Base-by-base conservation (phyloP, 1,140 invertebrate species). In the Megathymus violae region DNA sequence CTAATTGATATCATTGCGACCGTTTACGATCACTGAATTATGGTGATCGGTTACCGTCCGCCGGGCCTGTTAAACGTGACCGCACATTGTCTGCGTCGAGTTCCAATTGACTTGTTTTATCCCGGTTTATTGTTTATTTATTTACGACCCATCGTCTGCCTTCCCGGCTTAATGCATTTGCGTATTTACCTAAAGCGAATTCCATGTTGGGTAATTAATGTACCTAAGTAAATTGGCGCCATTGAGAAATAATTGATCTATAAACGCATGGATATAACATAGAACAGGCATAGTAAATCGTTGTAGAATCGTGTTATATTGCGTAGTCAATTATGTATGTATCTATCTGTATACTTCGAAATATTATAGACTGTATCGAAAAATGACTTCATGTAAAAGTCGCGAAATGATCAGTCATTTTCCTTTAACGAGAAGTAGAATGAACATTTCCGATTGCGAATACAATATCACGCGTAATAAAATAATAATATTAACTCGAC, bases 1-100 rank as follows among this genome's bases (percentile, higher is more conserved):
- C 85, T 89, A 89, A 89, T 88, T 89, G 87, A 87, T 88, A 89
- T 87, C 82, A 87, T 85, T 87, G 83, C 80, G 71, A 77, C 70
- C 78, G 79, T 89, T 89, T 88, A 89, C 85, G 87, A 89, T 87
- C 80, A 82, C 75, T 81, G 81, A 86, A 82, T 87, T 85, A 89
- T 81, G 74, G 78, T 75, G 78, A 80, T 82, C 72, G 76, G 71
- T 74, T 78, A 76, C 81, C 81, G 76, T 66, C n/a, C n/a, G n/a
- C 75, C 78, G 76, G 71, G 69, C 76, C 75, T 76, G 78, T 84
- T 82, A 85, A 82, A 80, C 80, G 74, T 84, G 84, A 84, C 86
- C 86, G 85, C 87, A 85, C 73, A 83, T 78, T 81, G 78, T 77
- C 78, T 78, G 58, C 72, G 66, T 64, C 62, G 65, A 76, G 70